Percentiles rank a stretch among this genome's conserved stretches.
Evolutionary conservation across 2,888 invertebrate genomes (phyloP).

Genomic region (Therioaphis trifolii): DNA sequence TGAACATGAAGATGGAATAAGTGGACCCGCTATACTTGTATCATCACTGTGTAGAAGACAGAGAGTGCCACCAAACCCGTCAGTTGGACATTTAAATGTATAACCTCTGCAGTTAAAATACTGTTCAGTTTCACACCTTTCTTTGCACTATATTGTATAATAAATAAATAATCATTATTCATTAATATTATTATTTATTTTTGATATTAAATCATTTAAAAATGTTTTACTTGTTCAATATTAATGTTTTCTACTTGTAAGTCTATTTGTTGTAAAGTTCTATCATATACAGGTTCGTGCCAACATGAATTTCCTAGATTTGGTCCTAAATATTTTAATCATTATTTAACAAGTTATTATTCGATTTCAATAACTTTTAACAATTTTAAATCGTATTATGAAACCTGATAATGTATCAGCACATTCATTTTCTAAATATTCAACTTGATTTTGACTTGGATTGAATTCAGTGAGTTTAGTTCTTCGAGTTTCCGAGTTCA

Average conservation of each 20-base stretch:
- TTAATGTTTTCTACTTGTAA: conserved; percentile 65
- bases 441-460: conserved; percentile 77
- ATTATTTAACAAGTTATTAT: too few species aligned
- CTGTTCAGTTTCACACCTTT: conserved; percentile 74
- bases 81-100: conserved; percentile 69
- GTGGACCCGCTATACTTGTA: conserved; percentile 79
- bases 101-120: conserved; percentile 81
- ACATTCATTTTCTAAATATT: conserved; percentile 88
- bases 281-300: conserved; percentile 66
- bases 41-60: conserved; percentile 86
- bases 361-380: background rate
- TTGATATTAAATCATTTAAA: background rate
- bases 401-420: conserved; percentile 66
- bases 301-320: conserved; percentile 64
- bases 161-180: background rate
- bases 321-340: background rate
- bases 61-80: conserved; percentile 66
- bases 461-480: conserved; percentile 82
- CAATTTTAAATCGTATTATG: background rate
- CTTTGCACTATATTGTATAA: conserved; percentile 69
- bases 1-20: conserved; percentile 74
- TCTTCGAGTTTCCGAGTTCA: conserved; percentile 80
- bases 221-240: conserved; percentile 65
- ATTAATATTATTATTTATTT: conserved; percentile 11
- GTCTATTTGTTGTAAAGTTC: conserved; percentile 66